Conservation (phyloP, 2,113 vertebrate genomes). For the Gnathonemus longibarbis region DNA sequence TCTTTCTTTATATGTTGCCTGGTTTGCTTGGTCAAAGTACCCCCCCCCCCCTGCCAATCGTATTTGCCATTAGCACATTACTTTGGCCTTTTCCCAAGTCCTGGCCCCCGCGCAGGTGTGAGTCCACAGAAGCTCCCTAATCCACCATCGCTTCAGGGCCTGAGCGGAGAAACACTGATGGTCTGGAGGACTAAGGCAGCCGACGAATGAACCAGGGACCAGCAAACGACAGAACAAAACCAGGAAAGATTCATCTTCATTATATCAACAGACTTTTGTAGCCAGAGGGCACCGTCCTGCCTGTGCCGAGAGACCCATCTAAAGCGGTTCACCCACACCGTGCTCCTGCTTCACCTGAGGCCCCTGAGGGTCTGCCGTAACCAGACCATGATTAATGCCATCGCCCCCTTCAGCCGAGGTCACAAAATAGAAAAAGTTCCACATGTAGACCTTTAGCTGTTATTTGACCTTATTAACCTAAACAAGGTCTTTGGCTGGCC, state of each 20-base stretch:
- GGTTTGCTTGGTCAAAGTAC: not conserved
- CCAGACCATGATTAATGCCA: conserved; percentile 45
- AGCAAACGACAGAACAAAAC: not conserved
- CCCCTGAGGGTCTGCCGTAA: conserved; percentile 38
- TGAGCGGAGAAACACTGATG: not conserved
- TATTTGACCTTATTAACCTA: conserved; percentile 65
- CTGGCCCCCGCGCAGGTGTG: not conserved
- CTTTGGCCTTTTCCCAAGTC: not conserved
- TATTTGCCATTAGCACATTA: not conserved
- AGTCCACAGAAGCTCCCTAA: not conserved
- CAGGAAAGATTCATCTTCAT: not conserved
- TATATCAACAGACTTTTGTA: not conserved
- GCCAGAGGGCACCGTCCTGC: not conserved
- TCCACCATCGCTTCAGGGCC: not conserved
- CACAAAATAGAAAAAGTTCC: conserved; percentile 64
- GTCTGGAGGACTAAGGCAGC: not conserved
- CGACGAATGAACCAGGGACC: not conserved
- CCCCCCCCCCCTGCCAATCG: not conserved
- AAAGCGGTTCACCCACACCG: not conserved
- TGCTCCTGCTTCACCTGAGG: not conserved
- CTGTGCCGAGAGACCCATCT: not conserved
- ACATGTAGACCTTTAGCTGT: conserved; percentile 62
- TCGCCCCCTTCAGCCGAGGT: conserved; percentile 29
- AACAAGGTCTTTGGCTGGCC: conserved; percentile 46
- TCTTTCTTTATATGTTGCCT: not conserved